These are phyloP conservation scores for Trisateles emortualis DNA, from an alignment of 2,888 invertebrate genomes.

Conservation along the genomic window DNA sequence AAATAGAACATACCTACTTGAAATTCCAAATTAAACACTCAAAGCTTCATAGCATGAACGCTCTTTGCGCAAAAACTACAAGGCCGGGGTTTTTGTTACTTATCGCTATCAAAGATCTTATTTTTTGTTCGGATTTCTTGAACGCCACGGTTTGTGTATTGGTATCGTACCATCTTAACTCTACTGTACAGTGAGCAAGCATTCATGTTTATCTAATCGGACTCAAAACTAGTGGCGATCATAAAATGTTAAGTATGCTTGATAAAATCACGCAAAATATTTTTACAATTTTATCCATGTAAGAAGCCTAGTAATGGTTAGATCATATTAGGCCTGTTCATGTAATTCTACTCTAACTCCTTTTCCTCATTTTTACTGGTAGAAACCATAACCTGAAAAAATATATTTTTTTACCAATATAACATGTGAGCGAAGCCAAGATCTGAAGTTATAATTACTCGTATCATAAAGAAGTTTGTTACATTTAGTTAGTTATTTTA, in stretches of 20 bases:
- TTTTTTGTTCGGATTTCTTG: conserved; percentile 54
- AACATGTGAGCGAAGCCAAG: no score
- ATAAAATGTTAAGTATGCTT: conserved; percentile 15
- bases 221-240: conserved; percentile 41
- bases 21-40: conserved; percentile 47
- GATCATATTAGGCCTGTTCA: no score
- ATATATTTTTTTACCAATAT: no score
- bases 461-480: no score
- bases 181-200: conserved; percentile 19
- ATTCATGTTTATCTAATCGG: conserved; percentile 46
- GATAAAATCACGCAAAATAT: conserved; percentile 9
- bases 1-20: conserved; percentile 31
- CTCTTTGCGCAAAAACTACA: conserved; percentile 54
- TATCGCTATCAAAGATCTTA: conserved; percentile 49
- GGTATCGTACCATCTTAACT: conserved; percentile 36
- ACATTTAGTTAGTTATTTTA: no score
- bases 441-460: no score
- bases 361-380: no score
- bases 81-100: conserved; percentile 56
- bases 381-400: no score
- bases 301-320: not conserved
- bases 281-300: not conserved
- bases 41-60: conserved; percentile 49
- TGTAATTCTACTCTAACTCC: no score
- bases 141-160: conserved; percentile 15